Evolutionary conservation across 37 sponge, comb jelly and placozoan genomes (phyloP).

Genomic region (Geodia barretti): DNA sequence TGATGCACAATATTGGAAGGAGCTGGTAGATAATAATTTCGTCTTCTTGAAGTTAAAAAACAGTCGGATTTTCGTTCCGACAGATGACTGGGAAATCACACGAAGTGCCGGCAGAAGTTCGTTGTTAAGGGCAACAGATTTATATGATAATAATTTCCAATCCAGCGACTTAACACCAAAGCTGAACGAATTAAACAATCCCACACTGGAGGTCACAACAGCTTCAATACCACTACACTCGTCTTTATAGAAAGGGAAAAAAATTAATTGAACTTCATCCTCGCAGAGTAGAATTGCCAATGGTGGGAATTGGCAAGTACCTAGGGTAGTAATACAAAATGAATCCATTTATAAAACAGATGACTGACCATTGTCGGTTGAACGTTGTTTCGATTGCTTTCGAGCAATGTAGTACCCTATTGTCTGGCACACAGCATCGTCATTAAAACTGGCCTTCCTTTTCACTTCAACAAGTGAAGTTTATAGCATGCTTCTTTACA

Average conservation of each 20-base stretch:
- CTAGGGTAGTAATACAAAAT: neutral
- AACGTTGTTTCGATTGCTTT: too few relatives aligned
- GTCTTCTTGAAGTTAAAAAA: too few relatives aligned
- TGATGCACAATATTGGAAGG: too few relatives aligned
- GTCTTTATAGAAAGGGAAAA: neutral
- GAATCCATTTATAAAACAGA: neutral
- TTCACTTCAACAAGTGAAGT: neutral
- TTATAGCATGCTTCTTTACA: too few relatives aligned
- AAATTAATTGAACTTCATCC: neutral
- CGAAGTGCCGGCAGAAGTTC: too few relatives aligned
- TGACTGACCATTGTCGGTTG: neutral
- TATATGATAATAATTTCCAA: too few relatives aligned
- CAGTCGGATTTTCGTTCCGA: too few relatives aligned
- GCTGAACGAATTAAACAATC: neutral
- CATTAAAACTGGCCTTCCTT: neutral
- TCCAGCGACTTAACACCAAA: neutral
- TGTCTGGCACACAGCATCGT: neutral
- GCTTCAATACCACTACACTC: neutral
- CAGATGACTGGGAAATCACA: too few relatives aligned
- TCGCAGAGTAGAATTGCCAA: neutral
- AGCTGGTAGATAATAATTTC: too few relatives aligned
- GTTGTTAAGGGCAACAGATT: too few relatives aligned
- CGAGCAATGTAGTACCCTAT: neutral
- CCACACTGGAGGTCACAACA: neutral
- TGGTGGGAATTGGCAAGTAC: too few relatives aligned